Evolutionary conservation across 1,140 invertebrate genomes (phyloP).

Genomic region (Spodoptera litura): DNA sequence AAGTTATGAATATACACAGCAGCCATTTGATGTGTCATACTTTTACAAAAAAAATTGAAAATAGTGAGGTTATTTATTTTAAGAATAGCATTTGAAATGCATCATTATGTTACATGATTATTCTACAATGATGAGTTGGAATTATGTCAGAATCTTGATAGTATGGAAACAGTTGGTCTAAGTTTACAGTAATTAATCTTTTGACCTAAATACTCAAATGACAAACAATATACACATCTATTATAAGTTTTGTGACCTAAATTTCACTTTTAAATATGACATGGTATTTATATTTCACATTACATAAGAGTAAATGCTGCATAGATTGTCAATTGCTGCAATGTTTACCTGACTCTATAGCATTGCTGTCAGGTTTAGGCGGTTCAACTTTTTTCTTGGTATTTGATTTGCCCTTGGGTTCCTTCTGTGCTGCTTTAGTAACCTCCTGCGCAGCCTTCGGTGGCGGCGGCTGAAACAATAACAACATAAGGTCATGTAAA

Average conservation of each 20-base stretch:
- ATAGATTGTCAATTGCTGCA: background rate
- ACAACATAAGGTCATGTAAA: slow-evolving; percentile 45
- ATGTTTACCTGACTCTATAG: slow-evolving; percentile 72
- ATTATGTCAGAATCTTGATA: background rate
- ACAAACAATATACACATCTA: background rate
- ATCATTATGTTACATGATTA: no score
- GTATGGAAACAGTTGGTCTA: background rate
- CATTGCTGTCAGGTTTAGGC: slow-evolving; percentile 64
- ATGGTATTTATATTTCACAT: slow-evolving; percentile 25
- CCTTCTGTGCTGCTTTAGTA: slow-evolving; percentile 53
- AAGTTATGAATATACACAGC: no score
- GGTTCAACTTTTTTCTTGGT: slow-evolving; percentile 66
- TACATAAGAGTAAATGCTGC: slow-evolving; percentile 24
- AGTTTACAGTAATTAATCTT: slow-evolving; percentile 8
- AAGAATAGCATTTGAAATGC: no score
- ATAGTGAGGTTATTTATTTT: no score
- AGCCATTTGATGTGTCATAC: no score
- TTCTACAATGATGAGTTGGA: slow-evolving; percentile 16
- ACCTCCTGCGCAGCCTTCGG: slow-evolving; percentile 51
- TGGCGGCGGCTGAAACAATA: slow-evolving; percentile 64
- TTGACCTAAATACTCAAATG: background rate
- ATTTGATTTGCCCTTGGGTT: slow-evolving; percentile 56
- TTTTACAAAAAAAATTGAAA: no score
- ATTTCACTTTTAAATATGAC: slow-evolving; percentile 2
- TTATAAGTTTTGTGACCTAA: slow-evolving; percentile 11